Conservation (phyloP, 1,140 invertebrate species). For the Aphidius gifuensis region DNA sequence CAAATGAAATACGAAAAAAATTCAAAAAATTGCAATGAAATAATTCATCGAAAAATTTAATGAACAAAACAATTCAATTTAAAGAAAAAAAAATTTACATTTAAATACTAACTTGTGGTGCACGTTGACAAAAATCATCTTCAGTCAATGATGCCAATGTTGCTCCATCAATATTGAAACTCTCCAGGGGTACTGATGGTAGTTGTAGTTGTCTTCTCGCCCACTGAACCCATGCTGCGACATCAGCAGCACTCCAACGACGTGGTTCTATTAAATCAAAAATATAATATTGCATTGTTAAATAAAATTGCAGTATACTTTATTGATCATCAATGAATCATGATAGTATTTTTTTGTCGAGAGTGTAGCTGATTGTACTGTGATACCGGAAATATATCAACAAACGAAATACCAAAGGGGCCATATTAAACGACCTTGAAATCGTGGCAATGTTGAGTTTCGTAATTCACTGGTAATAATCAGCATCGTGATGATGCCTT, state of each 20-base stretch:
- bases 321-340: too few relatives aligned
- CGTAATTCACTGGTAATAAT: conserved; percentile 18
- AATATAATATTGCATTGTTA: conserved; percentile 8
- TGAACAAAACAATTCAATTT: neutral
- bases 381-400: conserved; percentile 15
- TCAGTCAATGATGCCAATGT: conserved; percentile 74
- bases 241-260: conserved; percentile 78
- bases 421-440: conserved; percentile 21
- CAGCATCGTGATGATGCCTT: conserved; percentile 10
- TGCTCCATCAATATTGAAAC: conserved; percentile 77
- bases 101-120: conserved; percentile 67
- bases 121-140: conserved; percentile 78
- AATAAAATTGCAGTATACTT: neutral
- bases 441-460: conserved; percentile 16
- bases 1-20: too few relatives aligned
- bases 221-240: conserved; percentile 83
- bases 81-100: neutral
- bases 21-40: neutral
- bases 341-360: too few relatives aligned
- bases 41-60: too few relatives aligned
- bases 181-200: conserved; percentile 65
- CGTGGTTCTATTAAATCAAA: conserved; percentile 70
- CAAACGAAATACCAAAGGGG: conserved; percentile 16
- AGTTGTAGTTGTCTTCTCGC: conserved; percentile 75
- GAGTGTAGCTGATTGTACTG: too few relatives aligned